Evolutionary conservation across 2,113 vertebrate genomes (phyloP).

Genomic region (Struthio camelus): DNA sequence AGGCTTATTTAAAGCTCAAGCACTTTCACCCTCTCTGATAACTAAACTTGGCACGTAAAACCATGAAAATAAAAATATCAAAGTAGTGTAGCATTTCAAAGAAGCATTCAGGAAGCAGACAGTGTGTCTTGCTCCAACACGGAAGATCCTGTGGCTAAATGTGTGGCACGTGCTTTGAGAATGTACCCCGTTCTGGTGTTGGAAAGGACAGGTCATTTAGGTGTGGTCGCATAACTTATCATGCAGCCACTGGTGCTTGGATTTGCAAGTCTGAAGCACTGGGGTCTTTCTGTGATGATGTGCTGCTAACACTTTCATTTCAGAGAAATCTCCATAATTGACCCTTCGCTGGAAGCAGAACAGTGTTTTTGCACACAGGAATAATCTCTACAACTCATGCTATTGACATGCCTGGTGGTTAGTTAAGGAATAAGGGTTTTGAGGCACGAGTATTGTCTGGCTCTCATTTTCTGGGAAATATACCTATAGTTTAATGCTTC

Average conservation of each 20-base stretch:
- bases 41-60: conserved; percentile 28
- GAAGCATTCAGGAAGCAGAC: conserved; percentile 57
- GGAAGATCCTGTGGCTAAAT: not conserved
- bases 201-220: not conserved
- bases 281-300: not conserved
- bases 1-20: conserved; percentile 53
- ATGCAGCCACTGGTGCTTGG: not conserved
- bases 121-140: not conserved
- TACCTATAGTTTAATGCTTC: not conserved
- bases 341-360: not conserved
- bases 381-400: not conserved
- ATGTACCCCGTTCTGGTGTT: not conserved
- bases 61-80: conserved; percentile 56
- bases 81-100: conserved; percentile 66
- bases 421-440: not conserved
- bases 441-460: not conserved
- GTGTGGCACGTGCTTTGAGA: not conserved
- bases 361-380: not conserved
- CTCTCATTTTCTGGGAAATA: not conserved
- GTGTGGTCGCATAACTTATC: not conserved
- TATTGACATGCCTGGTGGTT: not conserved
- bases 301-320: not conserved
- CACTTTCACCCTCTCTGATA: conserved; percentile 32
- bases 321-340: not conserved
- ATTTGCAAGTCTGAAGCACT: not conserved